Evolutionary conservation across 2,888 invertebrate species (phyloP).

Genomic region (Xestobium rufovillosum): DNA sequence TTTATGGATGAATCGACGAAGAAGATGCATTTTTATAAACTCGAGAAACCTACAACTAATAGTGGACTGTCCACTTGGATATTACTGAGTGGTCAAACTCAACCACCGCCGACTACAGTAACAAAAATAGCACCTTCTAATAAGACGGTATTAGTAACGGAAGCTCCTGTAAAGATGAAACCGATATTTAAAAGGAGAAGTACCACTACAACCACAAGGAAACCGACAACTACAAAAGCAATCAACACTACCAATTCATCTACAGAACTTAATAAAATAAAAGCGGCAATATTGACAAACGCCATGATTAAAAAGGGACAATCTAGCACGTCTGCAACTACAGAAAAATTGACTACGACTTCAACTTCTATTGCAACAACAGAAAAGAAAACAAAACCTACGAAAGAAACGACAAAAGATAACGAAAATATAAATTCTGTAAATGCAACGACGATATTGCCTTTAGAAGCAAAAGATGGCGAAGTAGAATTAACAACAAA

Average conservation of each 20-base stretch:
- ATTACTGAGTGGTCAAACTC: conserved; percentile 52
- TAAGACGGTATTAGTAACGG: conserved; percentile 18
- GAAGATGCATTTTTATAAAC: conserved; percentile 38
- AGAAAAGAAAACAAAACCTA: too few species aligned
- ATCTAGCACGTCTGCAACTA: too few species aligned
- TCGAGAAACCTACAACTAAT: conserved; percentile 47
- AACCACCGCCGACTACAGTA: conserved; percentile 27
- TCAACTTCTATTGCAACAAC: conserved; percentile 11
- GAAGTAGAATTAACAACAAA: conserved; percentile 31
- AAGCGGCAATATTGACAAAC: conserved; percentile 15
- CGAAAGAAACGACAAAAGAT: conserved; percentile 1
- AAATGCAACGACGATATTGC: conserved; percentile 5
- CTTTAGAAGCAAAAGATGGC: conserved; percentile 39
- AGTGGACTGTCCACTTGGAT: conserved; percentile 71
- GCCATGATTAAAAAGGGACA: too few species aligned
- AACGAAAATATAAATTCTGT: neutral
- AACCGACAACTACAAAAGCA: conserved; percentile 18
- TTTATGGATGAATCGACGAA: conserved; percentile 34
- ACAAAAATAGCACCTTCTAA: conserved; percentile 21
- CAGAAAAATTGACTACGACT: conserved; percentile 4
- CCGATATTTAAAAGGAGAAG: conserved; percentile 38
- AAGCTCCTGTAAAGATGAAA: conserved; percentile 24
- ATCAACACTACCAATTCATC: conserved; percentile 23
- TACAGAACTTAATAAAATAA: conserved; percentile 18
- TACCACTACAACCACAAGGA: conserved; percentile 29